Percentiles rank a stretch among this genome's conserved stretches.
Conservation (phyloP, 1,140 invertebrate species). For the Rhizoglyphus robini region DNA sequence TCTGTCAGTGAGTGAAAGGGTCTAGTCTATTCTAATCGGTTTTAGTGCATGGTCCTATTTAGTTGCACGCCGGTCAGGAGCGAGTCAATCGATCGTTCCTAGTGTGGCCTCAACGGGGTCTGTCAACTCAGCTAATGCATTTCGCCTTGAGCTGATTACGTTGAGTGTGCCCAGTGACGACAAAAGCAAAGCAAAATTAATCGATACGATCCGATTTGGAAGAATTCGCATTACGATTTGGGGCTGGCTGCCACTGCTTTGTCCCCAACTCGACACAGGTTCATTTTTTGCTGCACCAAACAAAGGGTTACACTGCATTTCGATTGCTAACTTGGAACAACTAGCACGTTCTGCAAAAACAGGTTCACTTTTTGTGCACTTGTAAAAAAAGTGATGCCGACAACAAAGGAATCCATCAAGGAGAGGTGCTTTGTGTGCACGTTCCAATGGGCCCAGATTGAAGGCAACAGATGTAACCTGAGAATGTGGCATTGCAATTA, state of each 20-base stretch:
- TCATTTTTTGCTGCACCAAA: too few relatives aligned
- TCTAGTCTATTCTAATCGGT: not conserved
- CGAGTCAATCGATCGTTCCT: not conserved
- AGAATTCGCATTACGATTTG: not conserved
- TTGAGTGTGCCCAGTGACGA: not conserved
- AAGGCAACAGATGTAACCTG: not conserved
- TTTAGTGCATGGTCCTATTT: not conserved
- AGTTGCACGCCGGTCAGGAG: not conserved
- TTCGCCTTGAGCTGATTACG: constrained; percentile 9
- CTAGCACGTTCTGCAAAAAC: too few relatives aligned
- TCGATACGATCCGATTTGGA: constrained; percentile 3
- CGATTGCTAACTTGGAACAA: too few relatives aligned
- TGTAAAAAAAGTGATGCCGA: not conserved
- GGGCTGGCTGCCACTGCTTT: not conserved
- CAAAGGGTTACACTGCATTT: too few relatives aligned
- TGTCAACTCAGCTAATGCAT: too few relatives aligned
- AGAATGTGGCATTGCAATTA: constrained; percentile 8
- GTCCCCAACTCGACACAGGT: not conserved
- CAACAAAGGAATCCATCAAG: not conserved
- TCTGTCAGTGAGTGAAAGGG: not conserved
- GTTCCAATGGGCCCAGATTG: too few relatives aligned
- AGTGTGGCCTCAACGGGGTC: too few relatives aligned
- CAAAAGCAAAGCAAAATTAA: not conserved
- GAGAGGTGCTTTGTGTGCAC: too few relatives aligned
- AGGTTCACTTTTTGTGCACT: constrained; percentile 1